phyloP scores from a whole-genome alignment of 2,888 invertebrate genomes.

The Anticlea derivata region DNA sequence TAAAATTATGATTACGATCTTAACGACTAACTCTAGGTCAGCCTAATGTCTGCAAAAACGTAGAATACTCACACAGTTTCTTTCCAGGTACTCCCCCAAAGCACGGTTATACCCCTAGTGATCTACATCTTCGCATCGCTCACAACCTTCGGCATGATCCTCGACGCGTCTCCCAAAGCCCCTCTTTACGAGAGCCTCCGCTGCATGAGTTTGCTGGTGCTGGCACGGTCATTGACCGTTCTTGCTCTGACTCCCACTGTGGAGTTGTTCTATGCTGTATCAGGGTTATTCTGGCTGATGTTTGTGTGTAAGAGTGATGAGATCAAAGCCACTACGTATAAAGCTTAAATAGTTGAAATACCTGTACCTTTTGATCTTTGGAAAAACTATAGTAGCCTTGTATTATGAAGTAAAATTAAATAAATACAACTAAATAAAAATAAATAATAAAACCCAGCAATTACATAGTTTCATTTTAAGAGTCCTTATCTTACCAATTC shows the following conservation, averaged over 20 bases:
- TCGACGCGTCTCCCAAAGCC: constrained; percentile 85
- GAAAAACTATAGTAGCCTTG: no score
- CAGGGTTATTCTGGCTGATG: constrained; percentile 81
- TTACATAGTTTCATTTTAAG: no score
- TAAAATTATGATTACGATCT: no score
- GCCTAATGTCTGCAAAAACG: no score
- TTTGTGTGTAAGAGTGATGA: constrained; percentile 76
- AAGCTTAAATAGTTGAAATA: neutral
- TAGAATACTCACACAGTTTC: no score
- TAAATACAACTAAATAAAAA: neutral
- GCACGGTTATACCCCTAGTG: constrained; percentile 75
- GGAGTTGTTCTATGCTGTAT: constrained; percentile 75
- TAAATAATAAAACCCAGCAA: no score
- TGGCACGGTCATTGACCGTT: constrained; percentile 49
- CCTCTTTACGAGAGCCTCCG: constrained; percentile 83
- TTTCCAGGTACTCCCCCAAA: constrained; percentile 79
- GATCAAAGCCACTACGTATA: constrained; percentile 56
- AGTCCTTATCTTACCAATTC: no score
- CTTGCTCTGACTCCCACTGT: constrained; percentile 52
- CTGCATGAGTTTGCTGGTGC: constrained; percentile 76
- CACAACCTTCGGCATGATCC: constrained; percentile 86
- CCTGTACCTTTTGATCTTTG: no score
- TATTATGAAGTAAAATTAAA: no score
- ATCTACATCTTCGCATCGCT: constrained; percentile 85
- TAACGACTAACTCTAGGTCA: no score